These are phyloP conservation scores for Aselliscus stoliczkanus DNA, from an alignment of 2,797 vertebrate species.

Conservation along the genomic window DNA sequence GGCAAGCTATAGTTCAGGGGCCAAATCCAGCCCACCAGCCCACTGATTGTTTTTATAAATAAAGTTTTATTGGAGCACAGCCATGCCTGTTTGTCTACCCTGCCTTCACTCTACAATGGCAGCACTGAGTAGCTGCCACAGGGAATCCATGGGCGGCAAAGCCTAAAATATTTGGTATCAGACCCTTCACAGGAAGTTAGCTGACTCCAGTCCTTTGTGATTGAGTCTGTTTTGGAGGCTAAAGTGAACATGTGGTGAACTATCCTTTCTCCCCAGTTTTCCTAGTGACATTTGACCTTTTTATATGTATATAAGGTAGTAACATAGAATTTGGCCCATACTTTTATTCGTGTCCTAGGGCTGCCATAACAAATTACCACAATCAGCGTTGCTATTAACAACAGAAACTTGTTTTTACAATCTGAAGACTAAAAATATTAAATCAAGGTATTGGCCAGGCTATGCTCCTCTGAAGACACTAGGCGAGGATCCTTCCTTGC, in stretches of 20 bases:
- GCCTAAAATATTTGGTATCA: slow-evolving; percentile 10
- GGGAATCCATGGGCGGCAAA: not conserved
- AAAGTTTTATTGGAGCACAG: not conserved
- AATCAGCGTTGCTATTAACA: not conserved
- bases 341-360: not conserved
- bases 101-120: not conserved
- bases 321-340: not conserved
- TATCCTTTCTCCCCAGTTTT: slow-evolving; percentile 5
- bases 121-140: not conserved
- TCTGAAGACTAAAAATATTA: not conserved
- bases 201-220: not conserved
- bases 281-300: not conserved
- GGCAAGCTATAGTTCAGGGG: not conserved
- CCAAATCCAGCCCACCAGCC: not conserved
- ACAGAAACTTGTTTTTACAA: not conserved
- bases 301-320: not conserved
- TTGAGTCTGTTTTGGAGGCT: not conserved
- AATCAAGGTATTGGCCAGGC: not conserved
- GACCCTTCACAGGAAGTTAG: not conserved
- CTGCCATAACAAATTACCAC: not conserved
- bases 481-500: not conserved
- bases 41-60: slow-evolving; percentile 7
- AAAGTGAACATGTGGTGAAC: not conserved
- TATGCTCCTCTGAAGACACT: not conserved
- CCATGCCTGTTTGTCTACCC: not conserved